Evolutionary conservation across 92 coral and sea anemone species (phyloP).

Genomic region (Palythoa caribaeorum): DNA sequence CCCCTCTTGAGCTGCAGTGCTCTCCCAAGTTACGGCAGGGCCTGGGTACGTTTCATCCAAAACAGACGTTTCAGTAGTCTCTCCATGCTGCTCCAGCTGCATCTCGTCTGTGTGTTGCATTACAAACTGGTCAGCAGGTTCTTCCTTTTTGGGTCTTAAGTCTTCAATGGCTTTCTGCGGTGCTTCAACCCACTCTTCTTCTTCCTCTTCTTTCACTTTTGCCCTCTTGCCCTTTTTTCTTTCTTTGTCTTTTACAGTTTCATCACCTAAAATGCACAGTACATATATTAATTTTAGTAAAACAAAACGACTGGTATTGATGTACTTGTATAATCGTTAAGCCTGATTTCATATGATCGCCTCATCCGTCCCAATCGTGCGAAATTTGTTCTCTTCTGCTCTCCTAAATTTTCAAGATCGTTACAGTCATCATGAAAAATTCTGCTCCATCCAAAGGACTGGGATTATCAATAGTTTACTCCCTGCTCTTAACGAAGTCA

Average conservation of each 20-base stretch:
- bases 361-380: no score
- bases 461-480: no score
- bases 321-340: no score
- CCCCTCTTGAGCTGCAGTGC: not conserved
- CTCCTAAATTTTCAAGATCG: no score
- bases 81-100: conserved; percentile 6
- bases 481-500: no score
- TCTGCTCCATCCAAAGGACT: no score
- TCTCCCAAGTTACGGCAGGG: conserved; percentile 16
- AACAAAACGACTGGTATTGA: not conserved
- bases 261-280: conserved; percentile 38
- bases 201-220: conserved; percentile 56
- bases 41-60: conserved; percentile 9
- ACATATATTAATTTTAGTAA: not conserved
- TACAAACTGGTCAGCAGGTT: not conserved
- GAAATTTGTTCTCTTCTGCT: no score
- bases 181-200: conserved; percentile 50
- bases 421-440: no score
- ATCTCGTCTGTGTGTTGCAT: conserved; percentile 5
- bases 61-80: not conserved
- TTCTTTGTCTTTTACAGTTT: conserved; percentile 62
- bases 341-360: no score
- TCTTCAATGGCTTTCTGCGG: conserved; percentile 19
- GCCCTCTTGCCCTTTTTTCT: conserved; percentile 63
- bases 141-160: not conserved